These are phyloP conservation scores for Lithobates pipiens DNA, from an alignment of 2,797 vertebrate genomes.

Conservation along the genomic window DNA sequence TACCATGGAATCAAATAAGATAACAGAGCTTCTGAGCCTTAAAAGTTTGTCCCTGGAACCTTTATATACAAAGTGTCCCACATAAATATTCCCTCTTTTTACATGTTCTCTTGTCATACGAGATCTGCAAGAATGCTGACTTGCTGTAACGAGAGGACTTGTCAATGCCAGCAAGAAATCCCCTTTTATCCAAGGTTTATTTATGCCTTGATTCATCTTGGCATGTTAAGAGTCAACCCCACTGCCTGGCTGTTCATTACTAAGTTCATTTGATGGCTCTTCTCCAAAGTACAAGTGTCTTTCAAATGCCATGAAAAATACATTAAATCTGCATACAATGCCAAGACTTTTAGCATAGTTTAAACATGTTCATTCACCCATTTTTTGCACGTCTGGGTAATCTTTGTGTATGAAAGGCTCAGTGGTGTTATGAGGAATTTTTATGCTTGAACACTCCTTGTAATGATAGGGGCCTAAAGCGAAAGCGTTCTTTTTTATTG, in stretches of 20 bases:
- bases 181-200: conserved; percentile 57
- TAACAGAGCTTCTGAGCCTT: conserved; percentile 1
- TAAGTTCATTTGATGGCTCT: conserved; percentile 45
- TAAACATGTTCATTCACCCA: conserved; percentile 57
- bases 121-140: conserved; percentile 48
- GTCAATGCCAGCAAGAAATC: conserved; percentile 56
- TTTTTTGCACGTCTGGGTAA: conserved; percentile 56
- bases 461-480: conserved; percentile 47
- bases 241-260: conserved; percentile 32
- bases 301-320: conserved; percentile 57
- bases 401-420: conserved; percentile 58
- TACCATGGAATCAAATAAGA: not conserved
- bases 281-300: conserved; percentile 56
- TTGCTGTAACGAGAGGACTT: conserved; percentile 44
- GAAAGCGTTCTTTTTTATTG: conserved; percentile 26
- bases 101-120: conserved; percentile 43
- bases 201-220: conserved; percentile 55
- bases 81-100: conserved; percentile 52
- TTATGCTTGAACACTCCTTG: conserved; percentile 47
- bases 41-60: conserved; percentile 9
- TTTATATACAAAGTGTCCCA: conserved; percentile 20
- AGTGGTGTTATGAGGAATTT: conserved; percentile 42
- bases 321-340: conserved; percentile 54
- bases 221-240: conserved; percentile 49
- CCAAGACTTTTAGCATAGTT: conserved; percentile 46